Base-by-base conservation (phyloP, 2,113 vertebrate genomes). In the Cygnus buccinator region DNA sequence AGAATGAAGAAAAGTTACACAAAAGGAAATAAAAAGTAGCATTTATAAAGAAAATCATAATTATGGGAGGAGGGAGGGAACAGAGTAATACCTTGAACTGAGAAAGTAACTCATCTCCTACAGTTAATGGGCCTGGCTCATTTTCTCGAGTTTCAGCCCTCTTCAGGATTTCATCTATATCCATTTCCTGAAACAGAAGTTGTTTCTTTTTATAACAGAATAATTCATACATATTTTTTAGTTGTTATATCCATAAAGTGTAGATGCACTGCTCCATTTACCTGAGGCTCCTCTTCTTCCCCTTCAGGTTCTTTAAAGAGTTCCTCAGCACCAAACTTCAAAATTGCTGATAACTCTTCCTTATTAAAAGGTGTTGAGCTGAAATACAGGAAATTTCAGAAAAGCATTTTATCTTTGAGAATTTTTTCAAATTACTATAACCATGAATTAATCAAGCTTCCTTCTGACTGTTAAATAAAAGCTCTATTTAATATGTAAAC, bases 351-450 rank as follows among this genome's bases (percentile, higher is more conserved):
- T 58, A 99, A 97, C 46, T 99, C 99, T 58, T 99, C 99, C 95
- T 99, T 99, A 97, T 99, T 99, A 97, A 99, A 99, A 70, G 99
- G 99, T 46, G 99, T 98, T 84, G 99, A 99, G 94, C 99, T 99
- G 95, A 89, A 94, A 89, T 35, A 95, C 28, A 93, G 39, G 39
- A 94, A 87, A 22, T 72, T 84, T 91, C 39, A 91, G 39, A 86
- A 70, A 92, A 96, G 75, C 19, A 89, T 39, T 77, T 71, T 71
- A 87, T 52, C 73, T 87, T 80, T 65, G n/a, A 70, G 55, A 92
- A 7, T 39, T 63, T 61, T 80, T 90, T 71, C 29, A 93, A 79
- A 87, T 95, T 99, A 73, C 41, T 87, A 52, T 87, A 76, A 84
- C 16, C 72, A 52, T 41, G 52, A 84, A 39, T 84, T 68, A 92